phyloP scores from a whole-genome alignment of 2,113 vertebrate genomes.

The Chlamydotis undulata region DNA sequence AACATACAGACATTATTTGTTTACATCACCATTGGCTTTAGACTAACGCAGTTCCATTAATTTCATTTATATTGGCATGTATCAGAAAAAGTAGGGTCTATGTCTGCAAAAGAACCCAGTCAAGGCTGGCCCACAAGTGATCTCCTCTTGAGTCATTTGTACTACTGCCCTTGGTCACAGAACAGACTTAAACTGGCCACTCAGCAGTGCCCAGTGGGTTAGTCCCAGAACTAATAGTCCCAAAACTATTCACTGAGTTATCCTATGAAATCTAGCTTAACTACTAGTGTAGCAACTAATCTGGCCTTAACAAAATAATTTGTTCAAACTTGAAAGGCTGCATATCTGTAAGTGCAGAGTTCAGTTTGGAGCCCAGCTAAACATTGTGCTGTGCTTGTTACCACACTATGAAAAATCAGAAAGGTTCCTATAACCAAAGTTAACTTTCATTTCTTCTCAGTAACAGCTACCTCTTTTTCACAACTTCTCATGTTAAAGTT shows the following conservation, averaged over 20 bases:
- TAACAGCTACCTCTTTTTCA: conserved; percentile 46
- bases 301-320: not conserved
- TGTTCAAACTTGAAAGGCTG: not conserved
- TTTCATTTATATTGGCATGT: not conserved
- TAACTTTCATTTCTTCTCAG: conserved; percentile 5
- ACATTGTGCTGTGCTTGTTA: not conserved
- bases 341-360: not conserved
- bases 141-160: not conserved
- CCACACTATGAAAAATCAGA: not conserved
- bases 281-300: not conserved
- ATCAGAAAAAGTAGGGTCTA: not conserved
- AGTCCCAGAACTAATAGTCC: too few relatives aligned
- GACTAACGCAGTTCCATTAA: not conserved
- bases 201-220: not conserved
- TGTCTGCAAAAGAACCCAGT: not conserved
- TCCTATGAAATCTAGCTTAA: not conserved
- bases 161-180: not conserved
- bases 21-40: not conserved
- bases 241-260: not conserved
- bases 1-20: not conserved
- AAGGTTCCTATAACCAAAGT: not conserved
- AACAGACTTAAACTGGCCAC: not conserved
- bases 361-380: not conserved
- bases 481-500: conserved; percentile 55
- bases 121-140: not conserved